These are phyloP conservation scores for Coreoperca whiteheadi DNA, from an alignment of 2,113 vertebrate species.

Conservation along the genomic window DNA sequence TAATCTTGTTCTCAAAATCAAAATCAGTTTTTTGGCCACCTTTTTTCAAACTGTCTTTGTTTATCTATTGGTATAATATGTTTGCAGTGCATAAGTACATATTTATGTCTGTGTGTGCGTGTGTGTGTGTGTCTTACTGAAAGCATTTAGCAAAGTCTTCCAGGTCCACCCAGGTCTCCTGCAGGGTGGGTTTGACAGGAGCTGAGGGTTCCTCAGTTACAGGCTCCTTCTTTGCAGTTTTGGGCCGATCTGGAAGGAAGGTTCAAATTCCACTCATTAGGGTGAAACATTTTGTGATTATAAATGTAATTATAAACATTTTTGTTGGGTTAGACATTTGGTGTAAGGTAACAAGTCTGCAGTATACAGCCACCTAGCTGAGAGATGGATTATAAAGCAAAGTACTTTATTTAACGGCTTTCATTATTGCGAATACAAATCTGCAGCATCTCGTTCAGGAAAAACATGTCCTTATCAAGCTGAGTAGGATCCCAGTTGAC, in stretches of 20 bases:
- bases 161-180: constrained; percentile 90
- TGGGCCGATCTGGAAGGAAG: constrained; percentile 46
- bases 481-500: background rate
- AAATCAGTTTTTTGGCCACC: background rate
- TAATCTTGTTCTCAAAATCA: background rate
- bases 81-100: background rate
- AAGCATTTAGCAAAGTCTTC: constrained; percentile 92
- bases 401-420: background rate
- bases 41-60: background rate
- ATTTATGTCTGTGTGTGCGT: background rate
- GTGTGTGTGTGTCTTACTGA: constrained; percentile 85
- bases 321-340: background rate
- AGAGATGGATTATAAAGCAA: constrained; percentile 15
- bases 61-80: background rate
- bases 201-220: constrained; percentile 19
- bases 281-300: background rate
- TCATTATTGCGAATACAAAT: constrained; percentile 4
- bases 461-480: constrained; percentile 2
- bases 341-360: background rate
- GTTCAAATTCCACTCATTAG: background rate
- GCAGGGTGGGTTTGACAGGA: constrained; percentile 70
- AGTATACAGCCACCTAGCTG: background rate
- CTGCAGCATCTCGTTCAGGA: background rate
- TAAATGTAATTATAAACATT: background rate
- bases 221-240: constrained; percentile 33